Base-by-base conservation (phyloP, 2,797 vertebrate species). In the Fratercula arctica region DNA sequence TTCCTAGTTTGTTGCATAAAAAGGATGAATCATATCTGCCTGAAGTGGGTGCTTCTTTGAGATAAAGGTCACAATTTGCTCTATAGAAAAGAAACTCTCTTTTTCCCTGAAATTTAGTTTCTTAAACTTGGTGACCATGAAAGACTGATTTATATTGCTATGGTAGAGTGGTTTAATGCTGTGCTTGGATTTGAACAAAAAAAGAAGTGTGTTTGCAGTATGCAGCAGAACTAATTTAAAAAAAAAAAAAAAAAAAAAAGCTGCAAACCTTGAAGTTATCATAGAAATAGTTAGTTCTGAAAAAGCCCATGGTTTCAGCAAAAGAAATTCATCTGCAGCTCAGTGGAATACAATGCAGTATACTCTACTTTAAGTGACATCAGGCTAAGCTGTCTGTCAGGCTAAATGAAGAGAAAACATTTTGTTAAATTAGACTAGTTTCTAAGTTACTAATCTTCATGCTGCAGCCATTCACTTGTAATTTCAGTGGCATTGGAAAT, bases 31-130 rank as follows among this genome's bases (percentile, higher is more conserved):
- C 76, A 64, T 85, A 95, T 87, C 51, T 89, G 77, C 81, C 54
- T 76, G 80, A 93, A 94, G 43, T 92, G 70, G 89, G 73, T 72
- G 82, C 23, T 95, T 90, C 85, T 97, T 97, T 97, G 91, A 97
- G 93, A 93, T 97, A 97, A 98, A 98, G 97, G 97, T 97, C 96
- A 97, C 68, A 92, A 91, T 96, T 97, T 97, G 64, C 72, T 96
- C 85, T 93, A 85, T 45, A 96, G 90, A 96, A 91, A 92, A 68
- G n/a, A 68, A 93, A 95, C 68, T 78, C 48, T 96, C 33, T 95
- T 97, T 75, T 95, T 70, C 87, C 69, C 87, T 89, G 82, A 94
- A 98, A 97, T 97, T 96, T 82, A 3, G 43, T 97, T 97, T 97
- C 94, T 97, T 95, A 93, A 94, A 93, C 77, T 97, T 97, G 85